Conservation (phyloP, 2,113 vertebrate genomes). For the Pachyramphus minor region DNA sequence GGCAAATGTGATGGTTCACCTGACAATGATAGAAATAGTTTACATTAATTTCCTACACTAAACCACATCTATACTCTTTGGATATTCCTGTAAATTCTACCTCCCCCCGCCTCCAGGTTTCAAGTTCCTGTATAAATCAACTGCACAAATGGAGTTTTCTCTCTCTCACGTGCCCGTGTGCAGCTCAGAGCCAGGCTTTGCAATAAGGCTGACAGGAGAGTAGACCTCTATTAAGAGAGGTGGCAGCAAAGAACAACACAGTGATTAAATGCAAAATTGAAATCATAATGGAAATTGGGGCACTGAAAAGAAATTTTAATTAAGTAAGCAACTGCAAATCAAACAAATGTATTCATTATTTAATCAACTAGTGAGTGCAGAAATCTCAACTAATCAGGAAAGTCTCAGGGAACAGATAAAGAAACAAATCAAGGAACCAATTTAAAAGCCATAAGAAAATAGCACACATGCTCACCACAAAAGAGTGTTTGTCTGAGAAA, state of each 20-base stretch:
- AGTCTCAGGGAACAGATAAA: conserved; percentile 64
- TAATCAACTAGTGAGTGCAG: conserved; percentile 68
- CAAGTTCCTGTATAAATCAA: conserved; percentile 3
- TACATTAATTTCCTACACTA: background rate
- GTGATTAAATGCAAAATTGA: conserved; percentile 75
- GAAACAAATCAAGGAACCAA: conserved; percentile 70
- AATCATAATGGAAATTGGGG: conserved; percentile 74
- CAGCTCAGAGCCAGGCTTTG: conserved; percentile 25
- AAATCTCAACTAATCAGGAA: conserved; percentile 73
- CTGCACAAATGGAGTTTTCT: background rate
- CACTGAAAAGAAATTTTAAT: conserved; percentile 73
- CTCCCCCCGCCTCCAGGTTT: background rate
- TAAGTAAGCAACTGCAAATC: conserved; percentile 74
- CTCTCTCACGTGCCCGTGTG: background rate
- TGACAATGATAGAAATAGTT: background rate
- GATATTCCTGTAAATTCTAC: background rate
- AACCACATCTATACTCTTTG: background rate
- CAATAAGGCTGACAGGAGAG: conserved; percentile 44
- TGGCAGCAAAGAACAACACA: conserved; percentile 70
- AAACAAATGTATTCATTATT: conserved; percentile 76
- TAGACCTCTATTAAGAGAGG: conserved; percentile 73
- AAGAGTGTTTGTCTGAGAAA: conserved; percentile 47
- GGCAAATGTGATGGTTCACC: background rate
- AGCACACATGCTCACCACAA: background rate
- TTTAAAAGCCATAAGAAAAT: conserved; percentile 65